Percentiles rank a stretch among this genome's conserved stretches.
phyloP scores from a whole-genome alignment of 64 coral and sea anemone species.

The Orbicella faveolata region DNA sequence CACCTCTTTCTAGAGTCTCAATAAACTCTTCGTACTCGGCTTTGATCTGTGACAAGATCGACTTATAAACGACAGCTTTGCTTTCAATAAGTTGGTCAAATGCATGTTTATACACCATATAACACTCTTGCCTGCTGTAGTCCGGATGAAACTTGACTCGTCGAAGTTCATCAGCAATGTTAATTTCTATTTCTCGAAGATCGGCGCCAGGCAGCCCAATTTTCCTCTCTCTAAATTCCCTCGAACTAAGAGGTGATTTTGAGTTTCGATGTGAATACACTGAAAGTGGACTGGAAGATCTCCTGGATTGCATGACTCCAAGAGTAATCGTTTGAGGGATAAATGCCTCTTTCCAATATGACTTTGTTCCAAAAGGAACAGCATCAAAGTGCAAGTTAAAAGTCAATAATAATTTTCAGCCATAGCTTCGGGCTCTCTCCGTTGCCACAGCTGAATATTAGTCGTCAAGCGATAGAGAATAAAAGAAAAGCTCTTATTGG shows the following conservation, averaged over 20 bases:
- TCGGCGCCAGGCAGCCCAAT: background rate
- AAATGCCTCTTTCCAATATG: background rate
- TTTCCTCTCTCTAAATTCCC: constrained; percentile 15
- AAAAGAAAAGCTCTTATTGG: constrained; percentile 22
- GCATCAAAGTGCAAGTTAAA: background rate
- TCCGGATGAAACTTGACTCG: constrained; percentile 36
- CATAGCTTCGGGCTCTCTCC: background rate
- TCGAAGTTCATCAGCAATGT: constrained; percentile 51
- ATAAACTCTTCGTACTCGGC: constrained; percentile 88
- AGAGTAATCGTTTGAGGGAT: background rate
- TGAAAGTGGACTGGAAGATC: constrained; percentile 25
- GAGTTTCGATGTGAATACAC: background rate
- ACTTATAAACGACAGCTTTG: constrained; percentile 79
- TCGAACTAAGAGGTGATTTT: constrained; percentile 24
- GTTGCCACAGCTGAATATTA: constrained; percentile 25
- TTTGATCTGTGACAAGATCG: constrained; percentile 78
- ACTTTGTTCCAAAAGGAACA: background rate
- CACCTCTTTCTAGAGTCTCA: constrained; percentile 83
- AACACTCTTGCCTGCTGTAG: constrained; percentile 63
- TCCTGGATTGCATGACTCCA: background rate
- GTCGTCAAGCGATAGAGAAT: constrained; percentile 27
- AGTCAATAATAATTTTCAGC: constrained; percentile 7
- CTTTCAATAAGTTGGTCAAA: constrained; percentile 88
- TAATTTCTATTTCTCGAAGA: constrained; percentile 56
- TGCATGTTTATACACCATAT: constrained; percentile 76